Evolutionary conservation across 2,113 vertebrate genomes (phyloP).

Genomic region (Gobio gobio): DNA sequence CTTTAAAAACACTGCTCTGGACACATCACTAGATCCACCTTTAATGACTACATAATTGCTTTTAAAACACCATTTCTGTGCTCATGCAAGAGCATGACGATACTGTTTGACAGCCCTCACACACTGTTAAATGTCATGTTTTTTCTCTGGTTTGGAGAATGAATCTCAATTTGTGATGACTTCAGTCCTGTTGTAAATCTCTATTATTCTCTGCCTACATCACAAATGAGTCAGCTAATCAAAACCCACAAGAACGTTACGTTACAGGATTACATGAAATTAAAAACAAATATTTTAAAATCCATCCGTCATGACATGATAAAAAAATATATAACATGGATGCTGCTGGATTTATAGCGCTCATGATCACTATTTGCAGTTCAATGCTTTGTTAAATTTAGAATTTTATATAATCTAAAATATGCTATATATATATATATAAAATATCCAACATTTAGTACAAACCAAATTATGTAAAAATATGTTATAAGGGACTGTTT

Average conservation of each 20-base stretch:
- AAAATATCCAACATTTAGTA: neutral
- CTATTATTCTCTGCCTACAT: neutral
- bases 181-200: neutral
- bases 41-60: neutral
- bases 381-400: neutral
- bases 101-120: neutral
- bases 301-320: neutral
- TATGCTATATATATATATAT: neutral
- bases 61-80: neutral
- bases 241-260: neutral
- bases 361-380: neutral
- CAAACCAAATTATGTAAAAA: neutral
- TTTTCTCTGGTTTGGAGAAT: neutral
- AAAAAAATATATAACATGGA: neutral
- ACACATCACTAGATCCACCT: neutral
- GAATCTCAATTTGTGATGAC: neutral
- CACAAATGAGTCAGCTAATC: slow-evolving; percentile 16
- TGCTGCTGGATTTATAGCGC: neutral
- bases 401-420: neutral
- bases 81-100: neutral
- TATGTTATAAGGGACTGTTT: neutral
- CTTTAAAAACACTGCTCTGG: neutral
- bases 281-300: neutral
- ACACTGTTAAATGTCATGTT: slow-evolving; percentile 8
- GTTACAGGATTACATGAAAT: neutral